A percentile compares a stretch with the other conserved stretches of the same genome.
These are phyloP conservation scores for Percopsis omiscomaycus DNA, from an alignment of 2,797 vertebrate species.

Conservation along the genomic window DNA sequence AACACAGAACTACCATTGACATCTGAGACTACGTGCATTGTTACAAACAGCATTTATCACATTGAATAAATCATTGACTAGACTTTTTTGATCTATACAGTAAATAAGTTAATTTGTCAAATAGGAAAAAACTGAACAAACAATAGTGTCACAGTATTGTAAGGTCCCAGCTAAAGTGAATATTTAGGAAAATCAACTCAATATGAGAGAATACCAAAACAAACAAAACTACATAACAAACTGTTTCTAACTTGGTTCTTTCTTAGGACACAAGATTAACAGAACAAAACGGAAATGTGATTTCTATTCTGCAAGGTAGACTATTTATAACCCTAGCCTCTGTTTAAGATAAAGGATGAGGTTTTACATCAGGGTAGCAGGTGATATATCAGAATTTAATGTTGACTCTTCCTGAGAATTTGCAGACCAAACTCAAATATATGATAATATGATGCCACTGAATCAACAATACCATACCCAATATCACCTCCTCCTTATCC, in stretches of 20 bases:
- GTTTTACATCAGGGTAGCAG: too few species aligned
- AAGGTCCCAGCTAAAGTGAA: conserved; percentile 27
- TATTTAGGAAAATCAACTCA: background rate
- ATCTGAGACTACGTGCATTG: conserved; percentile 23
- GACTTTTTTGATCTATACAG: background rate
- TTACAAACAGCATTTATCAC: conserved; percentile 25
- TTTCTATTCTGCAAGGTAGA: background rate
- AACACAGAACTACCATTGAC: conserved; percentile 32
- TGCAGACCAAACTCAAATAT: too few species aligned
- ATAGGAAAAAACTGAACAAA: conserved; percentile 6
- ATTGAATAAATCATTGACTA: background rate
- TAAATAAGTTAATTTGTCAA: conserved; percentile 1
- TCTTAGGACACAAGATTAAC: conserved; percentile 1
- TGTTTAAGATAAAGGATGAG: too few species aligned
- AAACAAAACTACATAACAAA: background rate
- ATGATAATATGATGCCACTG: too few species aligned
- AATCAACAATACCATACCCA: too few species aligned
- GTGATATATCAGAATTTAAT: too few species aligned
- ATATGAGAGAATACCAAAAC: conserved; percentile 9
- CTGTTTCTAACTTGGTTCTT: background rate
- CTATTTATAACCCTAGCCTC: background rate
- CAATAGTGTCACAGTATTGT: conserved; percentile 42
- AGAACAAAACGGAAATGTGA: conserved; percentile 4
- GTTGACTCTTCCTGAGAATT: too few species aligned
- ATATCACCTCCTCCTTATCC: too few species aligned